These are phyloP conservation scores for Nyctibius grandis DNA, from an alignment of 2,797 vertebrate genomes.

Conservation along the genomic window DNA sequence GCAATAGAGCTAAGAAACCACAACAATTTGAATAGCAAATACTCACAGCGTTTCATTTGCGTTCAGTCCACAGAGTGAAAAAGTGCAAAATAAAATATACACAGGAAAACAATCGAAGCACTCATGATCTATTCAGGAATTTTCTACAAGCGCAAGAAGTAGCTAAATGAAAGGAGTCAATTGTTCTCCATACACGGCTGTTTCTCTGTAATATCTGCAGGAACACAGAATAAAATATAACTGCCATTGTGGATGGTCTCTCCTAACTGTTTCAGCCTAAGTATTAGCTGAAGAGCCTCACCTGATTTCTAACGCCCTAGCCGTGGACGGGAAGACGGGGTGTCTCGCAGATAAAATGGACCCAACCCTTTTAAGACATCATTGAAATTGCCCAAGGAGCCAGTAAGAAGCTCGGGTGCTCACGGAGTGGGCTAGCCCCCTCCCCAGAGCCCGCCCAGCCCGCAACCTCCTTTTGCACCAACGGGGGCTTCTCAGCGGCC, in stretches of 20 bases:
- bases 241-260: background rate
- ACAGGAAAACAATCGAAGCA: background rate
- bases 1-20: background rate
- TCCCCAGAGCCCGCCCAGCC: constrained; percentile 67
- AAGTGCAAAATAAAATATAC: background rate
- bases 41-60: constrained; percentile 49
- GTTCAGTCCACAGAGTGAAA: background rate
- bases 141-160: background rate
- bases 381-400: constrained; percentile 56
- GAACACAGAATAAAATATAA: background rate
- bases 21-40: constrained; percentile 13
- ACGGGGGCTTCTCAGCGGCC: constrained; percentile 34
- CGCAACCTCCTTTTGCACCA: constrained; percentile 54
- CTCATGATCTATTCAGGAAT: background rate
- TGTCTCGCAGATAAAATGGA: constrained; percentile 33
- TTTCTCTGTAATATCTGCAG: background rate
- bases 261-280: background rate
- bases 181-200: background rate
- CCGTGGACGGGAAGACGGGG: background rate
- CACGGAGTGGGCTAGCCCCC: constrained; percentile 26
- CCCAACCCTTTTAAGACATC: constrained; percentile 60
- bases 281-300: background rate
- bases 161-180: background rate
- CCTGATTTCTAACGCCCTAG: constrained; percentile 21
- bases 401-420: constrained; percentile 58